phyloP scores from a whole-genome alignment of 2,888 invertebrate genomes.

The Tortrix viridana region DNA sequence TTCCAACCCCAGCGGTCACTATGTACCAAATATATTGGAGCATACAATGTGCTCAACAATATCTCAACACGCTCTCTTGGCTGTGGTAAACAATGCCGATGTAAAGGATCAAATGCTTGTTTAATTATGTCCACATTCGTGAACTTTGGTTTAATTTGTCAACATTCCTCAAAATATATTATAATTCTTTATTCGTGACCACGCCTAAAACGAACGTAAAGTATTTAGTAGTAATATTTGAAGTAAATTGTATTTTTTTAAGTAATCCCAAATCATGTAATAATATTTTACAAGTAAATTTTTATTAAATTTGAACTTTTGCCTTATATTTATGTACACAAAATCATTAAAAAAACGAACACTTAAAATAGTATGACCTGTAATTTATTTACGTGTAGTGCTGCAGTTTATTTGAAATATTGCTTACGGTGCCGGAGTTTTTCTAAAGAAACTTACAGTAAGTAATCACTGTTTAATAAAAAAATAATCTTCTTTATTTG shows the following conservation, averaged over 20 bases:
- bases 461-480: constrained; percentile 68
- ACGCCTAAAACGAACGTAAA: constrained; percentile 29
- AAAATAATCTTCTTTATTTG: constrained; percentile 41
- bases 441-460: constrained; percentile 60
- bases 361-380: background rate
- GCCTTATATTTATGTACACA: constrained; percentile 13
- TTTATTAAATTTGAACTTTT: constrained; percentile 39
- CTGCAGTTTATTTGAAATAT: constrained; percentile 70
- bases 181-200: constrained; percentile 3
- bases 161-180: background rate
- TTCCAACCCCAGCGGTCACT: no score
- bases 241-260: constrained; percentile 60
- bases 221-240: constrained; percentile 61
- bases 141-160: no score
- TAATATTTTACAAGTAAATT: constrained; percentile 36
- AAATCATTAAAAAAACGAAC: background rate
- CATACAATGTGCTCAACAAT: no score
- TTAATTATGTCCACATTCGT: no score
- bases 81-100: no score
- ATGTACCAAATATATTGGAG: no score
- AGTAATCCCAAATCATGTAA: constrained; percentile 35
- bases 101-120: no score
- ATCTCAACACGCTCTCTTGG: no score
- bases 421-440: constrained; percentile 50
- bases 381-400: constrained; percentile 1